Base-by-base conservation (phyloP, 2,888 invertebrate species). In the Chymomyza fuscimana region DNA sequence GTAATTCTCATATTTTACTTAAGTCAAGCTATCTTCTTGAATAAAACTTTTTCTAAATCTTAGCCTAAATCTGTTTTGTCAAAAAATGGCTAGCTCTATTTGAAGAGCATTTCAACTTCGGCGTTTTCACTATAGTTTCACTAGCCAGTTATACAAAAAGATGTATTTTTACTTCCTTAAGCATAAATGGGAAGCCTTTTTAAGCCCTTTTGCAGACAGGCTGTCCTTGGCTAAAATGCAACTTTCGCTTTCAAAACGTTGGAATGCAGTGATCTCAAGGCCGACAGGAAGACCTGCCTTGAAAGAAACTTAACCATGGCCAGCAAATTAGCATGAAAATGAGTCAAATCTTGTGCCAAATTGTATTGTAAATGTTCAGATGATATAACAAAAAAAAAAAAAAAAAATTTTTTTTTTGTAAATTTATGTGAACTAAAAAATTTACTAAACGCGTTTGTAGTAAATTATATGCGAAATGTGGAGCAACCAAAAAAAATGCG, bases 401-500 rank as follows among this genome's bases (percentile, higher is more conserved):
- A n/a, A n/a, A 19, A 19, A 19, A 1, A 19, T 19, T 5, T 32
- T 32, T 32, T 32, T 32, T 32, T 32, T 32, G 3, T 4, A 58
- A 22, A 46, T 12, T 46, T 46, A 46, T 46, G 40, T 46, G 40
- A 46, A 46, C 40, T 4, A 46, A 12, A 46, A 46, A 40, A 32
- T 32, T 32, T 32, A 32, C 6, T 5, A 32, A 32, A 32, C 40
- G 10, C 40, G 40, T 40, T 56, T 56, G 56, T 22, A 10, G 16
- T 56, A 25, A 56, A 56, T 56, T 56, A 58, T 58, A 29, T 4
- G 22, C 25, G 15, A 58, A 58, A 58, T 25, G 10, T 58, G 25
- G 58, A 58, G 58, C 58, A 58, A 54, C 51, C 51, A 25, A 29
- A 58, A 9, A 58, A 58, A 19, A 58, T 12, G 40, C 25, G 19